phyloP scores from a whole-genome alignment of 2,113 vertebrate species.

The Notothenia rossii region DNA sequence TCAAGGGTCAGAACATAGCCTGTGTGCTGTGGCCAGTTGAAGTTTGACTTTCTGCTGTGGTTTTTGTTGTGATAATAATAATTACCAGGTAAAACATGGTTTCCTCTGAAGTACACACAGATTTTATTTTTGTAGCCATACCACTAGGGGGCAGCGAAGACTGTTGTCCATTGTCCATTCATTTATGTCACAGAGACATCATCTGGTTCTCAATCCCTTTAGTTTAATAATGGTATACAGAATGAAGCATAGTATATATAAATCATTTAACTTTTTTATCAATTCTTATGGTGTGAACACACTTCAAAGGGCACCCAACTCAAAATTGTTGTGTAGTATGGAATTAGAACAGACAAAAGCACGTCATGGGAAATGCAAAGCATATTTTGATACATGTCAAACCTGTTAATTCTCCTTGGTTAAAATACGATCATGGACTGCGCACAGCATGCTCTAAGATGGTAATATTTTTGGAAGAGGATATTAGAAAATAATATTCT shows the following conservation, averaged over 20 bases:
- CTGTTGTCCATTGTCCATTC: not conserved
- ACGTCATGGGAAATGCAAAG: too few relatives aligned
- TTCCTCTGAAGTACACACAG: not conserved
- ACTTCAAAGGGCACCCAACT: not conserved
- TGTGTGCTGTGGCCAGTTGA: constrained; percentile 50
- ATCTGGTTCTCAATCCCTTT: not conserved
- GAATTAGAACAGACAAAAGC: not conserved
- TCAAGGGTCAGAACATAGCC: constrained; percentile 88
- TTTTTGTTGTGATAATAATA: not conserved
- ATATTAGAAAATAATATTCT: too few relatives aligned
- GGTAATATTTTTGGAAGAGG: too few relatives aligned
- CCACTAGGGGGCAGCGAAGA: constrained; percentile 59
- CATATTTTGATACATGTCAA: too few relatives aligned
- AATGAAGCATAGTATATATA: not conserved
- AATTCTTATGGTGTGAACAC: not conserved
- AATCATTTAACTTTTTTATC: not conserved
- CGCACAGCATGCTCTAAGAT: too few relatives aligned
- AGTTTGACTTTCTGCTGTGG: constrained; percentile 26
- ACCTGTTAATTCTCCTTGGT: too few relatives aligned
- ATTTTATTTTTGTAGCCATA: not conserved
- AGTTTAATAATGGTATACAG: not conserved
- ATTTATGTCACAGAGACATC: not conserved
- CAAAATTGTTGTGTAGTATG: not conserved
- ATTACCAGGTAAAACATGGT: not conserved
- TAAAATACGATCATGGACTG: too few relatives aligned